These are phyloP conservation scores for Saccostrea glomerata DNA, from an alignment of 1,140 invertebrate species.

Conservation along the genomic window DNA sequence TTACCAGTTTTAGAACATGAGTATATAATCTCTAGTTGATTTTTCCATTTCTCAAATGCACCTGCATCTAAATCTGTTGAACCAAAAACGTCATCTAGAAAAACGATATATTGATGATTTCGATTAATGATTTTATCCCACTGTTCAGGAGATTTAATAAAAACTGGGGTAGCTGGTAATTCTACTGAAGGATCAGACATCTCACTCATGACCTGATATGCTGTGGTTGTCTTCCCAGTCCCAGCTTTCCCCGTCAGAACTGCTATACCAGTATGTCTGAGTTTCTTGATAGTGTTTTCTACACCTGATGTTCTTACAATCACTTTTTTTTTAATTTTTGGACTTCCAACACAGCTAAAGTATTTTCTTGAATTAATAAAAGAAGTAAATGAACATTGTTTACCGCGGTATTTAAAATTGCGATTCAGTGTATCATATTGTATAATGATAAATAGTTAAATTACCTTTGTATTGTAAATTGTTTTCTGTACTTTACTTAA, in stretches of 20 bases:
- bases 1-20: neutral
- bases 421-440: too few relatives aligned
- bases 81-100: neutral
- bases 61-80: neutral
- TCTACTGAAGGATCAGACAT: neutral
- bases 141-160: neutral
- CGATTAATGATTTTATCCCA: neutral
- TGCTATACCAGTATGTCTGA: neutral
- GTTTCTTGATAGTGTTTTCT: neutral
- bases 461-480: too few relatives aligned
- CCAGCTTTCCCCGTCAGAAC: neutral
- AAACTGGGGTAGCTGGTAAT: neutral
- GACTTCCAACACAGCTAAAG: neutral
- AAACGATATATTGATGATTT: neutral
- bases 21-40: neutral
- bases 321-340: neutral
- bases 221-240: neutral
- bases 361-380: neutral
- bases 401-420: too few relatives aligned
- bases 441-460: too few relatives aligned
- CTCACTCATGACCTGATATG: neutral
- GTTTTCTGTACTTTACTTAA: too few relatives aligned
- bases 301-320: neutral
- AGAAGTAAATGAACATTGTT: too few relatives aligned
- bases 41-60: neutral